A percentile compares a stretch with the other conserved stretches of the same genome.
These are phyloP conservation scores for Pseudochromis fuscus DNA, from an alignment of 2,797 vertebrate species.

Conservation along the genomic window DNA sequence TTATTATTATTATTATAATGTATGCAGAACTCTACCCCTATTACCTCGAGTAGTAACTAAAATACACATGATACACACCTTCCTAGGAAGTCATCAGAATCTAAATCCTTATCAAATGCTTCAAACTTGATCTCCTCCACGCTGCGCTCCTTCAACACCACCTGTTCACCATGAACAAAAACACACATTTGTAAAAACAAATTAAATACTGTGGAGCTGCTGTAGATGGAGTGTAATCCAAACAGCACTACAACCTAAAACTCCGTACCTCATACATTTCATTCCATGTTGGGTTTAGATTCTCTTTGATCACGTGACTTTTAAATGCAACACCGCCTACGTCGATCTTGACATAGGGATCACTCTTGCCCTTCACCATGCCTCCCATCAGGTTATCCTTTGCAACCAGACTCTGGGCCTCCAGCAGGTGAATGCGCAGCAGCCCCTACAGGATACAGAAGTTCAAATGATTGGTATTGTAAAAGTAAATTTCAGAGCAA, in stretches of 20 bases:
- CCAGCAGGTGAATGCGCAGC: conserved; percentile 91
- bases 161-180: conserved; percentile 74
- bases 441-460: conserved; percentile 85
- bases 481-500: no score
- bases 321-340: conserved; percentile 86
- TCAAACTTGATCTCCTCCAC: conserved; percentile 89
- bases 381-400: conserved; percentile 94
- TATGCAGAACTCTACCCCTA: no score
- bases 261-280: conserved; percentile 93
- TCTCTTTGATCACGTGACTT: conserved; percentile 92
- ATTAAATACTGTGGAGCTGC: neutral
- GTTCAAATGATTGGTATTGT: neutral
- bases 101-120: conserved; percentile 93
- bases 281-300: conserved; percentile 95
- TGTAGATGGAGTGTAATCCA: neutral
- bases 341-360: conserved; percentile 92
- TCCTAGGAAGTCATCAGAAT: conserved; percentile 93
- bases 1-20: no score
- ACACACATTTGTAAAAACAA: neutral
- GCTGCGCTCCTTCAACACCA: conserved; percentile 82
- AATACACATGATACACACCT: conserved; percentile 80
- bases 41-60: neutral
- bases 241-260: neutral
- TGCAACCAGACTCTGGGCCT: conserved; percentile 91
- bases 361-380: conserved; percentile 94